Base-by-base conservation (phyloP, 1,140 invertebrate genomes). In the Micrasema longulum region DNA sequence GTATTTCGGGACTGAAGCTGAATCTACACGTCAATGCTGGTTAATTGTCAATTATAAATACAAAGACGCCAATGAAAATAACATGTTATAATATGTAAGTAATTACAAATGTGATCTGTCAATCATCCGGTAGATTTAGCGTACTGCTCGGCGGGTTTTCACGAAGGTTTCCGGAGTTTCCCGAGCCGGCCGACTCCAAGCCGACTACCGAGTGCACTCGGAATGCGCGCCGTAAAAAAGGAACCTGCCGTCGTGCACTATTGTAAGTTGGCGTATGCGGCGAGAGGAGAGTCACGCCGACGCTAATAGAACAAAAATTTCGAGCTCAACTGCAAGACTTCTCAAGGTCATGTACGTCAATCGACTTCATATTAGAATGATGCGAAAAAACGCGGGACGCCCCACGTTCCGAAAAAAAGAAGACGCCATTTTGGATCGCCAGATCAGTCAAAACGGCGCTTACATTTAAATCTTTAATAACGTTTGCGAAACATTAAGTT, bases 111-210 rank as follows among this genome's bases (percentile, higher is more conserved):
- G n/a, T 16, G 7, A 45, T 45, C 43, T 10, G 14, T 52, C 48
- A 3, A 14, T 3, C 48, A 4, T 52, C 48, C 20, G 11, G 16
- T 10, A 14, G 43, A n/a, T 20, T 52, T 3, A 20, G 48, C 20
- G 14, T 18, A 12, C 48, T 20, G 48, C 2, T 20, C 16, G 16
- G 3, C 20, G 5, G 20, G 18, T 12, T 23, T 23, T 18, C 20
- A 6, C 48, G 48, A 52, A 23, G 16, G 7, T 10, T 23, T 10
- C 48, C 48, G 48, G 23, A 10, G 9, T 18, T 23, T 52, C 20
- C 48, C 48, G 48, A 52, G 20, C 20, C 16, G 48, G 16, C 20
- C 16, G 48, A 52, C 48, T 52, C 48, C 48, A 52, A 52, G 48
- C 48, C 23, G 48, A 52, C 48, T 52, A 20, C 48, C 16, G 48